These are phyloP conservation scores for Hesperia comma DNA, from an alignment of 2,888 invertebrate species.

Conservation along the genomic window DNA sequence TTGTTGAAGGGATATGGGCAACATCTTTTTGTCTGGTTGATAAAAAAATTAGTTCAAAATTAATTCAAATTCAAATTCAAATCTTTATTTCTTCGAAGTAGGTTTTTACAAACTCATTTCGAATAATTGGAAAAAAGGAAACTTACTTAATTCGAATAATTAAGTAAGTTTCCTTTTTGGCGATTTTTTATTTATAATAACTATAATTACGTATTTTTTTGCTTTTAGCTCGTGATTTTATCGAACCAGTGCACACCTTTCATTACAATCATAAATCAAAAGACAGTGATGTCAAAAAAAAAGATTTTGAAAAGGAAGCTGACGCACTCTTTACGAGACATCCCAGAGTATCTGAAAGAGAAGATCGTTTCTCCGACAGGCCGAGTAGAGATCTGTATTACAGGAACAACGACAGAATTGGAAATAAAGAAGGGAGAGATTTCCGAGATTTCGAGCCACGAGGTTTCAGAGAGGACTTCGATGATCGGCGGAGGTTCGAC, in stretches of 20 bases:
- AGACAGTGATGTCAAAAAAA: slow-evolving; percentile 63
- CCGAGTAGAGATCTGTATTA: slow-evolving; percentile 46
- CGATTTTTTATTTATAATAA: neutral
- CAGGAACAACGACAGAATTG: slow-evolving; percentile 43
- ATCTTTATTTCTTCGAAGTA: too few species aligned
- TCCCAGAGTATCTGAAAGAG: slow-evolving; percentile 55
- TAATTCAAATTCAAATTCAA: too few species aligned
- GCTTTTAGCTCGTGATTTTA: slow-evolving; percentile 79
- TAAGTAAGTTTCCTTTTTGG: too few species aligned
- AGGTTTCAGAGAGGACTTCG: slow-evolving; percentile 51
- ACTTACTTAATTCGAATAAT: too few species aligned
- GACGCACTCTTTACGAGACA: slow-evolving; percentile 66
- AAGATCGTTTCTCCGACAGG: slow-evolving; percentile 50
- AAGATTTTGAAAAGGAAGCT: slow-evolving; percentile 68
- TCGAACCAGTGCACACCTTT: slow-evolving; percentile 87
- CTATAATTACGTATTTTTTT: slow-evolving; percentile 27
- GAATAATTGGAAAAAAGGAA: too few species aligned
- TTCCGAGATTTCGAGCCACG: slow-evolving; percentile 39
- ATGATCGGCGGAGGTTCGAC: slow-evolving; percentile 49
- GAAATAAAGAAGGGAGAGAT: slow-evolving; percentile 48
- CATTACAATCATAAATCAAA: slow-evolving; percentile 88
- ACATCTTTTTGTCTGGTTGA: too few species aligned
- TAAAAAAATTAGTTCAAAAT: too few species aligned
- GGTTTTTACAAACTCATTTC: too few species aligned
- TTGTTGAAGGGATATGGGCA: too few species aligned